These are phyloP conservation scores for Hycleus cichorii DNA, from an alignment of 1,140 invertebrate genomes.

Conservation along the genomic window DNA sequence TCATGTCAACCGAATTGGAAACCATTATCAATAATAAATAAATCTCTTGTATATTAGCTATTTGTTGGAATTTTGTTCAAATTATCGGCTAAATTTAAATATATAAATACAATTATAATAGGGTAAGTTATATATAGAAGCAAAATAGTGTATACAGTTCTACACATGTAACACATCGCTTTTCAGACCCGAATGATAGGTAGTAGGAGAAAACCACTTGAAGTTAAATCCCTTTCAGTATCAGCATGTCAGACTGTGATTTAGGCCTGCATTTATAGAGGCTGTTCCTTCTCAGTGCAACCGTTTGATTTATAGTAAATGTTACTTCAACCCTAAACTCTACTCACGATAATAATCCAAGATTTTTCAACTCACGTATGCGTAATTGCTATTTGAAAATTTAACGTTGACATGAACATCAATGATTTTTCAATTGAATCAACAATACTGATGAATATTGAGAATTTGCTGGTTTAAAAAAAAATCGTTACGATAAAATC, in stretches of 20 bases:
- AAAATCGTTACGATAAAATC: no score
- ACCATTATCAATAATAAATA: no score
- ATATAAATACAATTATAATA: no score
- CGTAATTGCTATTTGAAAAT: constrained; percentile 16
- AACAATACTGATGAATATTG: no score
- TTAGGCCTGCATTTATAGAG: constrained; percentile 38
- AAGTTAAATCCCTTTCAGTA: constrained; percentile 31
- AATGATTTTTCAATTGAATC: no score
- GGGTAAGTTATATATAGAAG: no score
- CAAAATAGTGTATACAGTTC: constrained; percentile 5
- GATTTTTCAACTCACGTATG: constrained; percentile 22
- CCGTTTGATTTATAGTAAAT: constrained; percentile 35
- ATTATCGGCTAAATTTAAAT: no score
- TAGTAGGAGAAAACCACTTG: constrained; percentile 18
- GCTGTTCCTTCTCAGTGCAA: constrained; percentile 32
- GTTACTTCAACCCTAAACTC: constrained; percentile 32
- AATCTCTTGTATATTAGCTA: no score
- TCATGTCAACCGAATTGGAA: no score
- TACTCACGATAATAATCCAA: constrained; percentile 21
- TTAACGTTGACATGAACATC: constrained; percentile 7
- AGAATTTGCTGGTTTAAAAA: no score
- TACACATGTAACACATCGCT: constrained; percentile 20
- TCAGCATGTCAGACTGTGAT: constrained; percentile 33
- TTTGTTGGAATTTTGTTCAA: no score
- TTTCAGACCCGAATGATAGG: constrained; percentile 19